Evolutionary conservation across 2,888 invertebrate species (phyloP).

Genomic region (Camptogramma bilineatum): DNA sequence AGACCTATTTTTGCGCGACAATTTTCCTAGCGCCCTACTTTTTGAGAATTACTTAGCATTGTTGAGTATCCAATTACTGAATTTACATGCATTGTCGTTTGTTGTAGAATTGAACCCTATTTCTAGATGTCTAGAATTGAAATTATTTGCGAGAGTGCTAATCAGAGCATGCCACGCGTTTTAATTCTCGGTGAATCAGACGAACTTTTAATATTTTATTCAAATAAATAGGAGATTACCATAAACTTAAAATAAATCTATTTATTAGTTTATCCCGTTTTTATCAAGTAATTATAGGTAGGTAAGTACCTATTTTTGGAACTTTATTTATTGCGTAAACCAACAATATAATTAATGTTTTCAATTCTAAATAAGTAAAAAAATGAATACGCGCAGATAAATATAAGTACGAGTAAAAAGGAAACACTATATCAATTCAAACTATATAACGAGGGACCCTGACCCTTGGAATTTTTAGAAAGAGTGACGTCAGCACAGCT

Average conservation of each 20-base stretch:
- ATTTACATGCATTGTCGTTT: constrained; percentile 45
- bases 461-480: no score
- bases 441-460: no score
- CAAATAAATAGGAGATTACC: constrained; percentile 38
- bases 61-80: constrained; percentile 55
- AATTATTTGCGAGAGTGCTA: constrained; percentile 44
- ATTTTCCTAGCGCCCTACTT: constrained; percentile 59
- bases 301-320: no score
- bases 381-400: no score
- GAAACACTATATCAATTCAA: no score
- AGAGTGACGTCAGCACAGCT: no score
- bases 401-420: no score
- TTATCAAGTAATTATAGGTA: no score
- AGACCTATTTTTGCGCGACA: constrained; percentile 56
- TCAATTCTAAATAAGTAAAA: no score
- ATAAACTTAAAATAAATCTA: not conserved
- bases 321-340: no score
- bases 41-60: constrained; percentile 57
- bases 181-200: constrained; percentile 58
- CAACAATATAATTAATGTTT: no score
- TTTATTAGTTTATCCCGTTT: not conserved
- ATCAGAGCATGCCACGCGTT: constrained; percentile 61
- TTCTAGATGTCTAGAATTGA: constrained; percentile 21
- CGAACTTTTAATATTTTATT: constrained; percentile 54
- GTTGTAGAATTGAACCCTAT: constrained; percentile 41